These are phyloP conservation scores for Eriosoma lanigerum DNA, from an alignment of 1,140 invertebrate species.

Conservation along the genomic window DNA sequence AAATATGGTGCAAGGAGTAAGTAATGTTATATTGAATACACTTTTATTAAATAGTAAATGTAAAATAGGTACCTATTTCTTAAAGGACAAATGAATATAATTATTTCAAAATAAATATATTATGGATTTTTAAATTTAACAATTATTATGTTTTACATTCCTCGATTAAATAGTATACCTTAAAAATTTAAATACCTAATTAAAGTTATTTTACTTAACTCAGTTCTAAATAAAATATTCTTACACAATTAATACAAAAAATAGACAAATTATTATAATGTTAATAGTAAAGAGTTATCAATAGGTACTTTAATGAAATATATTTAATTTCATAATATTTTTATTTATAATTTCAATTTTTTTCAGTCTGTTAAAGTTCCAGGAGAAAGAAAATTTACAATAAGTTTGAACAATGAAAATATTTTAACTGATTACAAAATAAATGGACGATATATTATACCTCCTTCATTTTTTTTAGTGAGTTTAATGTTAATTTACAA, in stretches of 20 bases:
- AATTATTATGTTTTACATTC: too few relatives aligned
- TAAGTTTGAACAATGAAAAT: slow-evolving; percentile 12
- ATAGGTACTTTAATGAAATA: neutral
- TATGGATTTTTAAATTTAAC: neutral
- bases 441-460: slow-evolving; percentile 10
- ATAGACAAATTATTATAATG: too few relatives aligned
- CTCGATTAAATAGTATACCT: too few relatives aligned
- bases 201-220: too few relatives aligned
- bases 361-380: neutral
- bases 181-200: too few relatives aligned
- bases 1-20: neutral
- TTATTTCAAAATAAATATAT: too few relatives aligned
- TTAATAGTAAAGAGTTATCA: neutral
- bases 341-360: neutral
- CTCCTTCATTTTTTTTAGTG: slow-evolving; percentile 1
- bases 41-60: too few relatives aligned
- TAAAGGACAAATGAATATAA: too few relatives aligned
- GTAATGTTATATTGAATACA: neutral
- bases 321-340: neutral
- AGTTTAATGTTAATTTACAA: neutral
- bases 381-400: neutral
- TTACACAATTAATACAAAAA: too few relatives aligned
- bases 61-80: too few relatives aligned
- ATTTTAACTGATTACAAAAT: slow-evolving; percentile 37
- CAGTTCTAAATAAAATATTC: too few relatives aligned